A percentile compares a stretch with the other conserved stretches of the same genome.
These are phyloP conservation scores for Mechanitis messenoides DNA, from an alignment of 2,888 invertebrate genomes.

Conservation along the genomic window DNA sequence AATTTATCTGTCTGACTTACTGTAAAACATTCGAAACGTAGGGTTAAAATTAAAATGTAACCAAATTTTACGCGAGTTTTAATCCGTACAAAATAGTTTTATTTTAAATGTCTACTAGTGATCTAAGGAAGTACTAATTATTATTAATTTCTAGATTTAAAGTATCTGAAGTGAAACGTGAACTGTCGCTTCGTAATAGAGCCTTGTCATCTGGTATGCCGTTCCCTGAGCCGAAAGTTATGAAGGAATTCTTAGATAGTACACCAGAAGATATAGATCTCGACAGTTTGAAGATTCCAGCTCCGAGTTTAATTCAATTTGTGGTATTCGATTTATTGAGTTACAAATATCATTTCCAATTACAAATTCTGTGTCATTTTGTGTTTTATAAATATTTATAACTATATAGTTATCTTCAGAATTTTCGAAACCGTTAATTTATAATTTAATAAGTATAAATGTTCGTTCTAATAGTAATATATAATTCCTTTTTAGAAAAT, in stretches of 20 bases:
- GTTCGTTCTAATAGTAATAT: not conserved
- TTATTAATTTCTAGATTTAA: conserved; percentile 71
- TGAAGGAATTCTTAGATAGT: conserved; percentile 82
- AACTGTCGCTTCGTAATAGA: conserved; percentile 81
- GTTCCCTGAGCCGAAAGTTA: conserved; percentile 85
- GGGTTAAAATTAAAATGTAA: no score
- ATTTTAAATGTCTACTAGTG: no score
- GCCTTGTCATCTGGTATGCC: conserved; percentile 76
- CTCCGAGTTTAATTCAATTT: conserved; percentile 83
- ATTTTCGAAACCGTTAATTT: no score
- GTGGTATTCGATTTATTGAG: conserved; percentile 66
- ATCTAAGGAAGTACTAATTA: not conserved
- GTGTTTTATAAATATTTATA: conserved; percentile 8
- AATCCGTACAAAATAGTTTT: no score
- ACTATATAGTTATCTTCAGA: not conserved
- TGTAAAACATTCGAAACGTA: no score
- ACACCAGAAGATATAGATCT: conserved; percentile 73
- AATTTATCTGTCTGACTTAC: no score
- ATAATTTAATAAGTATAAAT: not conserved
- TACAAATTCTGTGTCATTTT: no score
- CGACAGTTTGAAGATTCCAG: conserved; percentile 74
- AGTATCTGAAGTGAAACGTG: conserved; percentile 80
- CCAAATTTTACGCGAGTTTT: no score
- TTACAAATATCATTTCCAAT: conserved; percentile 1
- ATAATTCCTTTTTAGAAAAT: conserved; percentile 72